Evolutionary conservation across 2,797 vertebrate genomes (phyloP).

Genomic region (Sebastolobus alascanus): DNA sequence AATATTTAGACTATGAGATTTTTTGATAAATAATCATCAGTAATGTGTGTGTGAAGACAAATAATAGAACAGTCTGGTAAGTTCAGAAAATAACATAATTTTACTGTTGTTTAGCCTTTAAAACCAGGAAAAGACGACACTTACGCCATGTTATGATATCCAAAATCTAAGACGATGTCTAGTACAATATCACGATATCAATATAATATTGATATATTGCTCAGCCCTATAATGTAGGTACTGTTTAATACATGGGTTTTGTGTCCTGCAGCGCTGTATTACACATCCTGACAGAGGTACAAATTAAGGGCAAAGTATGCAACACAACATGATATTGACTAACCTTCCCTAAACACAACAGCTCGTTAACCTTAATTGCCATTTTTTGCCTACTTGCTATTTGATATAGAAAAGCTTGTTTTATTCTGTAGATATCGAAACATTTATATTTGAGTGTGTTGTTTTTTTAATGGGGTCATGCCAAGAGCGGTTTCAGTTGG

Average conservation of each 20-base stretch:
- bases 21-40: no score
- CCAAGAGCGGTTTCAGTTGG: neutral
- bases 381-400: neutral
- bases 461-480: neutral
- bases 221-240: neutral
- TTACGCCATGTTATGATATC: no score
- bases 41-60: no score
- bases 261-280: conserved; percentile 18
- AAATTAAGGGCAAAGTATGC: neutral
- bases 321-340: neutral
- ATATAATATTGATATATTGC: no score
- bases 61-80: no score
- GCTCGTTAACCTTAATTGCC: neutral
- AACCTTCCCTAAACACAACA: neutral
- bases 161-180: no score
- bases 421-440: neutral
- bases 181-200: no score
- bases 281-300: neutral
- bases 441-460: neutral
- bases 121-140: no score
- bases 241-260: neutral
- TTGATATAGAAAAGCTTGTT: neutral
- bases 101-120: no score
- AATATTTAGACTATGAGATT: no score
- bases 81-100: no score